Evolutionary conservation across 2,888 invertebrate genomes (phyloP), one percentile per base, ranked within the genome.

Genomic region (Amorpha juglandis): DNA sequence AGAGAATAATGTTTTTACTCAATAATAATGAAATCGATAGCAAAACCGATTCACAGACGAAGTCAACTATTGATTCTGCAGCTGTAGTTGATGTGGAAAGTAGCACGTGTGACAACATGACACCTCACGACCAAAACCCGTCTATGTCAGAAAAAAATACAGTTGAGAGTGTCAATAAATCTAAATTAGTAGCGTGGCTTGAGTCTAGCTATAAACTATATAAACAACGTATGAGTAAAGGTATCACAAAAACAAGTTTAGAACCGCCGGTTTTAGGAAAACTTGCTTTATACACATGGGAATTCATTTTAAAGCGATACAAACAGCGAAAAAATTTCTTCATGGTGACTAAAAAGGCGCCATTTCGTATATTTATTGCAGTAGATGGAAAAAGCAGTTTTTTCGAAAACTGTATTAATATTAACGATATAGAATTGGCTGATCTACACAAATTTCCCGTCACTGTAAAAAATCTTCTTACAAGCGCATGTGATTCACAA

Each of bases 351-450:
- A 84, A 79, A 68, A 69, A 79, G 67, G 74, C 72, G 66, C 93
- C 91, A 0, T 86, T 74, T 74, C 83, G 90, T 62, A 86, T 91
- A 71, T 92, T 86, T 77, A 86, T 93, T 81, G 87, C 88, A 33
- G 82, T 91, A 19, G 77, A 88, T 72, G 72, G 68, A 16, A 78
- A 73, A 48, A 77, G 84, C 70, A 66, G 76, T 7, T 81, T 85
- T 68, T 89, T 92, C 71, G 71, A 78, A 33, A 79, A 82, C 68
- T 92, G 90, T 68, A 83, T 88, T 9, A 86, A 91, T 73, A 88
- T 93, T 68, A 83, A 86, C 69, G 78, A 85, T 65, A 91, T 93
- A 69, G 70, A 80, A 66, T 83, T 83, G 74, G 82, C 82, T 50
- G 88, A 90, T 65, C 73, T 91, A 50, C 66, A 84, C 62, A 87